Evolutionary conservation across 2,797 vertebrate species (phyloP), one percentile per base, ranked within the genome.

Genomic region (Sardinella longiceps): DNA sequence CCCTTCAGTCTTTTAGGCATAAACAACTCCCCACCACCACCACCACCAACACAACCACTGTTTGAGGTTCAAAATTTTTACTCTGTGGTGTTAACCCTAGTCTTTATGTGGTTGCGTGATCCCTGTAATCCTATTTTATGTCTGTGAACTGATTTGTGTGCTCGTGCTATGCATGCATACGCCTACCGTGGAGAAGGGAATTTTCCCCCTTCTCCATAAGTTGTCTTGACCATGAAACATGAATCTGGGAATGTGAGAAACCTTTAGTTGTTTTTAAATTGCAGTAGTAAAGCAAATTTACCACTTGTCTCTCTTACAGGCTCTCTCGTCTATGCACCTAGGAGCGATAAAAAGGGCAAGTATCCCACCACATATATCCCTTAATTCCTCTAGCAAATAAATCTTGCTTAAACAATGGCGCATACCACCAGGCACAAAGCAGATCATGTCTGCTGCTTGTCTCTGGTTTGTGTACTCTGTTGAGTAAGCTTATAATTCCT

Each of bases 381-480:
- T 80, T 85, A 88, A 87, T 84, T 85, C 37, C 56, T 83, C 80
- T 45, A 74, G 83, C 74, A 81, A 89, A 89, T 85, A 82, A 87
- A 86, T 80, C 82, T 50, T 10, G 4, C 51, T 80, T 46, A 81
- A 88, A 53, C 85, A 86, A 82, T 58, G 63, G 45, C n/a, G 12
- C 81, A 84, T 37, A 48, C 51, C 7, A 48, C 51, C 7, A 56
- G 43, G 83, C 20, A 23, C 7, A 45, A 88, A 74, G 63, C 60
- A 84, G 66, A 89, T 83, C 85, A 80, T 81, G 66, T 82, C 48
- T 7, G 81, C 82, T 58, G 74, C 33, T 60, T 45, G 14, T 86
- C 83, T 83, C 33, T 82, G 39, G 33, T 33, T 51, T 88, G 85
- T 87, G 53, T 60, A 85, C 83, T 80, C 25, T 80, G 37, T 15